Evolutionary conservation across 2,797 vertebrate genomes (phyloP).

Genomic region (Tamandua tetradactyla): DNA sequence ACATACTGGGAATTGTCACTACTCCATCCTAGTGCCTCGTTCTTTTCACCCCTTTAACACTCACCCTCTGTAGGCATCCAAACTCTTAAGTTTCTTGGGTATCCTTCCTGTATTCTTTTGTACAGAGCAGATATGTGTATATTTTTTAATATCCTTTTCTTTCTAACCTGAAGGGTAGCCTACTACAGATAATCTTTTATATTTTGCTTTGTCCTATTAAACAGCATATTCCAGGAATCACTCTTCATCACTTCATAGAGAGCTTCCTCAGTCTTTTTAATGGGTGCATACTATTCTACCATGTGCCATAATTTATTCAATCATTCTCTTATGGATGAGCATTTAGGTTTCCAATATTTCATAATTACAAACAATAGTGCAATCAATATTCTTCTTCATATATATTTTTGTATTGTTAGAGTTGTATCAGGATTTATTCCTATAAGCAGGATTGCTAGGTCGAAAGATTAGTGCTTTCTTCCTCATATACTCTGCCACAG

Average conservation of each 20-base stretch:
- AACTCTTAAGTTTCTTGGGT: neutral
- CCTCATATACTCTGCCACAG: neutral
- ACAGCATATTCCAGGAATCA: neutral
- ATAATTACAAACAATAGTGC: neutral
- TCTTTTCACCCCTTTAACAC: neutral
- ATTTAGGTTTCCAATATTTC: neutral
- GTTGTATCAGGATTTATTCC: neutral
- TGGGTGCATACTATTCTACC: neutral
- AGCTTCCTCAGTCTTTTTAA: neutral
- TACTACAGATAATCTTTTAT: neutral
- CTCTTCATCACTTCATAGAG: neutral
- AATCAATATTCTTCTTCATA: neutral
- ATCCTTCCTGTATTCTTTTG: neutral
- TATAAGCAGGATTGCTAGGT: no score
- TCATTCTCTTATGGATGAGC: neutral
- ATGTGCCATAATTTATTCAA: neutral
- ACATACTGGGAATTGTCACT: neutral
- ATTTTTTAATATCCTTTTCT: neutral
- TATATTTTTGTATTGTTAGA: neutral
- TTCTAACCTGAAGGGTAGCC: neutral
- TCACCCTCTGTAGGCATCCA: neutral
- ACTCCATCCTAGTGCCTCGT: neutral
- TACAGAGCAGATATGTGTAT: neutral
- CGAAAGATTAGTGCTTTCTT: neutral
- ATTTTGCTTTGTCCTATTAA: neutral